Percentiles rank a stretch among this genome's conserved stretches.
Conservation (phyloP, 2,888 invertebrate species). For the Proisotoma minuta region DNA sequence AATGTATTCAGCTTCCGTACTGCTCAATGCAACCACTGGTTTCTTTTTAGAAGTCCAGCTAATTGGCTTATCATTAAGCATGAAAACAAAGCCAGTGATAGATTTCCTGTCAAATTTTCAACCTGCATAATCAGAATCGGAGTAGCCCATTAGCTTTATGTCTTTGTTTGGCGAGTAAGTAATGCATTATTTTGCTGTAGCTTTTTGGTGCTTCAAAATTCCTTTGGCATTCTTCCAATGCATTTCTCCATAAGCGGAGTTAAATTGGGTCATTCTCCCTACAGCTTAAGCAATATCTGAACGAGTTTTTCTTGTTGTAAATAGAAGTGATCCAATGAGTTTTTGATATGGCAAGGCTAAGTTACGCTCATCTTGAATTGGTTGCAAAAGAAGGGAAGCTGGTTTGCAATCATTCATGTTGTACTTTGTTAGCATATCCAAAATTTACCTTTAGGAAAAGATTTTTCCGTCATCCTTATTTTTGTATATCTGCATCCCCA, state of each 20-base stretch:
- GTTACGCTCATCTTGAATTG: neutral
- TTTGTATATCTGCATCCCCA: conserved; percentile 18
- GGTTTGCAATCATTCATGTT: conserved; percentile 23
- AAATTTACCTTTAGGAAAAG: conserved; percentile 16
- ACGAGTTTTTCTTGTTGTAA: conserved; percentile 33
- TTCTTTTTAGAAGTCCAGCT: conserved; percentile 38
- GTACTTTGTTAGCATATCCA: conserved; percentile 13
- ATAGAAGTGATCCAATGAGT: conserved; percentile 42
- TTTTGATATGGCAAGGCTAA: conserved; percentile 26
- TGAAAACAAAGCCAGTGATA: conserved; percentile 33
- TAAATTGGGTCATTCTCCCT: conserved; percentile 37
- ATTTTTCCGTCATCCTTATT: conserved; percentile 9
- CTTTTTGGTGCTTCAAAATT: conserved; percentile 26
- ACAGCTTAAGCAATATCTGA: conserved; percentile 45
- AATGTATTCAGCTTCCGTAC: conserved; percentile 42
- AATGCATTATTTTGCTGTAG: neutral
- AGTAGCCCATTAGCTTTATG: conserved; percentile 23
- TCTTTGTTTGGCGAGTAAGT: neutral
- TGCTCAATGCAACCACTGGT: conserved; percentile 23
- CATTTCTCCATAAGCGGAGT: conserved; percentile 23
- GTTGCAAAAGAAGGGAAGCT: neutral
- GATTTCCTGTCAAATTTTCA: conserved; percentile 35
- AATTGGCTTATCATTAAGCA: conserved; percentile 6
- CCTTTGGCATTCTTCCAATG: conserved; percentile 41
- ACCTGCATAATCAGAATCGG: conserved; percentile 41